Base-by-base conservation (phyloP, 2,113 vertebrate species). In the Acanthochromis polyacanthus region DNA sequence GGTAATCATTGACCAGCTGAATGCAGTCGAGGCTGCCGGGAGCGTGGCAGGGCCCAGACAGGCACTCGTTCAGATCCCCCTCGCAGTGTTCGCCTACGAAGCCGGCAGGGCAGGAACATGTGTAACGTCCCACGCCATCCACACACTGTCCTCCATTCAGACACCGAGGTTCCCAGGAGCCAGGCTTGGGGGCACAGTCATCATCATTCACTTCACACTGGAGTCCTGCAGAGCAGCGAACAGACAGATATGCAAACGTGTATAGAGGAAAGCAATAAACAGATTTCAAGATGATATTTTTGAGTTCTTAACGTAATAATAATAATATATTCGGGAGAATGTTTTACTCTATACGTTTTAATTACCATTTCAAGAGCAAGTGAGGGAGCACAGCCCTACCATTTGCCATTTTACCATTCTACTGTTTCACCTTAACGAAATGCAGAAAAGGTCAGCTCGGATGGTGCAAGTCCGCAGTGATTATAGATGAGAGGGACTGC, bases 11-110 rank as follows among this genome's bases (percentile, higher is more conserved):
- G 72, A 89, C 92, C 28, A 96, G 93, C 89, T 98, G 97, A 5
- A 97, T 86, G 45, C 97, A 99, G 92, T 99, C 97, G 25, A 97
- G 93, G 78, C 95, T 98, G 23, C 97, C 97, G 1, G 92, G 87
- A 0, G 92, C 25, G 71, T 93, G 93, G 88, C 97, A 99, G 3
- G 97, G 97, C 48, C 51, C 93, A n/a, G 97, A 96, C 2, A 94
- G 94, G 77, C 97, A 99, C 81, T 99, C 97, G 0, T 99, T 99
- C 74, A 98, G 94, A 84, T 99, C 97, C 0, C 97, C 97, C 78
- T 99, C 97, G 0, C 97, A 99, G 58, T 96, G 95, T 66, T 97
- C 95, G 0, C 97, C 97, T 0, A 95, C 95, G 17, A 97, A 99
- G 62, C 97, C 97, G 0, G 95, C 93, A 8, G 93, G 93, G 36